These are phyloP conservation scores for Lamellibrachia columna DNA, from an alignment of 2,888 invertebrate genomes.

Conservation along the genomic window DNA sequence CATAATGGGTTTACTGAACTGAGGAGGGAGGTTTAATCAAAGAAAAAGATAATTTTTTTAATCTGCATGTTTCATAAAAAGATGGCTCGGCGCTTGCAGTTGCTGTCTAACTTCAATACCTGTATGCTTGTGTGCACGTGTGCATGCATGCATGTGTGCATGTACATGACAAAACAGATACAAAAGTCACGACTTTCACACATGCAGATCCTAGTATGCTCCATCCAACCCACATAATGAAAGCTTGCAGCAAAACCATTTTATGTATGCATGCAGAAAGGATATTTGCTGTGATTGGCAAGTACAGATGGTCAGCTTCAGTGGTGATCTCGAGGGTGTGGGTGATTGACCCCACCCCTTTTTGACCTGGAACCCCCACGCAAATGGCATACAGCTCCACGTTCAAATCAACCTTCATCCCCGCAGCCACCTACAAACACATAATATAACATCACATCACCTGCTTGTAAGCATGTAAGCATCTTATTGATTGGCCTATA, in stretches of 20 bases:
- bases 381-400: conserved; percentile 65
- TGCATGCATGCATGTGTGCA: too few species aligned
- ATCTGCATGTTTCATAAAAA: background rate
- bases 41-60: too few species aligned
- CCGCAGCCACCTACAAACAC: conserved; percentile 61
- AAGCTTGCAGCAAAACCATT: background rate
- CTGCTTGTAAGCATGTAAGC: background rate
- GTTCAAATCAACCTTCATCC: conserved; percentile 60
- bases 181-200: too few species aligned
- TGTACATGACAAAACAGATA: background rate
- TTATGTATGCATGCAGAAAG: conserved; percentile 41
- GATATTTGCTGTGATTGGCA: conserved; percentile 64
- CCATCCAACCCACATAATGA: background rate
- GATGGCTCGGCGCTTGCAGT: background rate
- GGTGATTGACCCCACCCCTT: conserved; percentile 55
- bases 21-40: too few species aligned
- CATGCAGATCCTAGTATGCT: background rate
- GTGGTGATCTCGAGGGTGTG: conserved; percentile 63
- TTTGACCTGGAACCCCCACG: conserved; percentile 55
- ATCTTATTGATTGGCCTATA: background rate
- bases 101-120: too few species aligned
- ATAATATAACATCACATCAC: background rate
- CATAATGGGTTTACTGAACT: too few species aligned
- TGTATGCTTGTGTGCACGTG: too few species aligned
- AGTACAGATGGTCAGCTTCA: conserved; percentile 60